Percentiles rank a stretch among this genome's conserved stretches.
These are phyloP conservation scores for Tipula lateralis DNA, from an alignment of 2,888 invertebrate genomes.

Conservation along the genomic window DNA sequence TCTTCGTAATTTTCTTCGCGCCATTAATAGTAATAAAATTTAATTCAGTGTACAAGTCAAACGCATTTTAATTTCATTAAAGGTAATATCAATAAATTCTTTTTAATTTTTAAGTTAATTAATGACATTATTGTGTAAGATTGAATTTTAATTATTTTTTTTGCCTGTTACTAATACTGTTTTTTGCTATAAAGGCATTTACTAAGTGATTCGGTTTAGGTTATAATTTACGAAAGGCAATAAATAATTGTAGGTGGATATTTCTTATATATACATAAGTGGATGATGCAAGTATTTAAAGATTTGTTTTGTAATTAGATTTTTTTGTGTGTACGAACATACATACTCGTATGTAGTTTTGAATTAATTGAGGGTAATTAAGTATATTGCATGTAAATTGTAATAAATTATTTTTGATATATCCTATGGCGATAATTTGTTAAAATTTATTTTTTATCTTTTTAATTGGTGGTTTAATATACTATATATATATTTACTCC, in stretches of 20 bases:
- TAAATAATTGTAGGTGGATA: conserved; percentile 19
- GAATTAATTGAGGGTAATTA: conserved; percentile 15
- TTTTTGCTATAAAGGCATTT: background rate
- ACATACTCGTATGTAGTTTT: background rate
- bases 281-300: background rate
- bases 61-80: background rate
- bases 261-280: background rate
- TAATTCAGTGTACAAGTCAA: background rate
- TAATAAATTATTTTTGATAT: background rate
- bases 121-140: background rate
- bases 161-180: background rate
- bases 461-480: conserved; percentile 19
- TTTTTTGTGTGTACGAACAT: background rate
- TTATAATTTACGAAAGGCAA: background rate
- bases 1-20: background rate
- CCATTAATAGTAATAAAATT: background rate
- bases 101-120: conserved; percentile 15
- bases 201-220: background rate
- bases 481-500: background rate
- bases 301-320: background rate
- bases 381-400: background rate
- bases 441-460: background rate
- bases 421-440: conserved; percentile 11
- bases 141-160: conserved; percentile 9
- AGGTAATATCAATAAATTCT: conserved; percentile 14